Evolutionary conservation across 2,888 invertebrate species (phyloP).

Genomic region (Lasioglossum leucozonium): DNA sequence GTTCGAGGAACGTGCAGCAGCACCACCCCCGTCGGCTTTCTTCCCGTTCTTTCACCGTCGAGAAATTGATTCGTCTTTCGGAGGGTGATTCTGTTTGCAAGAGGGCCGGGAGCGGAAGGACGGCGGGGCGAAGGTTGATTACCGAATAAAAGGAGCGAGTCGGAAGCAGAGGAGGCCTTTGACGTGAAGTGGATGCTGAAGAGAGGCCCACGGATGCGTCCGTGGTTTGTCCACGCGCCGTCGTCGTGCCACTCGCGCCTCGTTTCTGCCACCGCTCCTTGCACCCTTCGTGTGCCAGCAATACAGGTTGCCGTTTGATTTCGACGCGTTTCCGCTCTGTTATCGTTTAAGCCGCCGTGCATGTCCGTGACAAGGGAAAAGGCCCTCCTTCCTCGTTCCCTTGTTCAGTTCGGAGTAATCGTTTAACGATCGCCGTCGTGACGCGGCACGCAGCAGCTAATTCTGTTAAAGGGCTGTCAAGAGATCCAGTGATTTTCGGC

Average conservation of each 20-base stretch:
- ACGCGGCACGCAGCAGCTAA: slow-evolving; percentile 3
- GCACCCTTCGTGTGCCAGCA: slow-evolving; percentile 33
- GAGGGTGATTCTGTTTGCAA: slow-evolving; percentile 74
- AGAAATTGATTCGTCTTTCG: slow-evolving; percentile 71
- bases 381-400: background rate
- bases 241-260: slow-evolving; percentile 53
- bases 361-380: slow-evolving; percentile 57
- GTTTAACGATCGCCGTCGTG: slow-evolving; percentile 54
- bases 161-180: slow-evolving; percentile 55
- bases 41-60: slow-evolving; percentile 35
- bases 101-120: slow-evolving; percentile 17
- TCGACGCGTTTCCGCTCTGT: slow-evolving; percentile 59
- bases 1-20: slow-evolving; percentile 21
- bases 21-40: slow-evolving; percentile 15
- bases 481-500: background rate
- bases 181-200: slow-evolving; percentile 75
- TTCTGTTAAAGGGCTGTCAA: background rate
- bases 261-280: slow-evolving; percentile 65
- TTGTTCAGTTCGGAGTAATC: slow-evolving; percentile 25
- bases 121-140: slow-evolving; percentile 70
- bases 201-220: slow-evolving; percentile 63
- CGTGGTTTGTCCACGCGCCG: slow-evolving; percentile 59
- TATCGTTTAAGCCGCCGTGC: slow-evolving; percentile 56
- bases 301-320: slow-evolving; percentile 67
- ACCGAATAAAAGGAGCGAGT: slow-evolving; percentile 49